Conservation (phyloP, 2,888 invertebrate genomes). For the Cheilosia grossa region DNA sequence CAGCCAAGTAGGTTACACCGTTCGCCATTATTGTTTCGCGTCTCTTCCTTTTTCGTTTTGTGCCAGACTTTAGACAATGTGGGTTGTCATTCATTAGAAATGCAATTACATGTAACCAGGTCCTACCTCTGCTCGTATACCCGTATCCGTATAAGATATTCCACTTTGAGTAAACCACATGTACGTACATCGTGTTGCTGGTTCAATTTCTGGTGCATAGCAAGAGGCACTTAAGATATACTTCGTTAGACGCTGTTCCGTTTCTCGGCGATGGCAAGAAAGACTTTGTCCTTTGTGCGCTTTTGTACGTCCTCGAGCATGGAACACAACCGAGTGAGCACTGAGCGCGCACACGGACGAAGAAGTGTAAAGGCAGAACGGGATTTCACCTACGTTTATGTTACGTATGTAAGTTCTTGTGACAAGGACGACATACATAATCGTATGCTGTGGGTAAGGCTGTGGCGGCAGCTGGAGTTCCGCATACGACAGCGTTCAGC, state of each 20-base stretch:
- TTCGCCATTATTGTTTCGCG: constrained; percentile 21
- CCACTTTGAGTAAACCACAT: constrained; percentile 19
- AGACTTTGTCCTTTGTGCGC: constrained; percentile 63
- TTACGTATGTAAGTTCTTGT: constrained; percentile 12
- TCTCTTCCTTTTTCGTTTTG: constrained; percentile 2
- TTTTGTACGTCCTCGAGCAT: constrained; percentile 42
- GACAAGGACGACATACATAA: constrained; percentile 45
- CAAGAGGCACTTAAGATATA: constrained; percentile 62
- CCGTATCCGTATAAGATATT: constrained; percentile 24
- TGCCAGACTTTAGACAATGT: constrained; percentile 38
- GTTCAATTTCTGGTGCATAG: constrained; percentile 39
- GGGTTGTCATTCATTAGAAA: constrained; percentile 67
- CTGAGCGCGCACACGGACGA: constrained; percentile 19
- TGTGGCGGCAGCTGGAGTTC: constrained; percentile 3
- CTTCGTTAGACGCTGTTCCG: constrained; percentile 62
- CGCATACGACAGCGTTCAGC: constrained; percentile 8
- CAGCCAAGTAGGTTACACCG: constrained; percentile 54
- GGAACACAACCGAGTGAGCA: constrained; percentile 18
- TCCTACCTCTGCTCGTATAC: constrained; percentile 10
- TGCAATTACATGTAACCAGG: constrained; percentile 66
- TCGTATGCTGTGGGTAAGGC: background rate
- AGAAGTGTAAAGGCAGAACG: constrained; percentile 43
- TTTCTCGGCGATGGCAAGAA: constrained; percentile 36
- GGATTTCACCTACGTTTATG: constrained; percentile 33
- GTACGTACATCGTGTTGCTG: constrained; percentile 4